Base-by-base conservation (phyloP, 2,113 vertebrate genomes). In the Dermatemys mawii region DNA sequence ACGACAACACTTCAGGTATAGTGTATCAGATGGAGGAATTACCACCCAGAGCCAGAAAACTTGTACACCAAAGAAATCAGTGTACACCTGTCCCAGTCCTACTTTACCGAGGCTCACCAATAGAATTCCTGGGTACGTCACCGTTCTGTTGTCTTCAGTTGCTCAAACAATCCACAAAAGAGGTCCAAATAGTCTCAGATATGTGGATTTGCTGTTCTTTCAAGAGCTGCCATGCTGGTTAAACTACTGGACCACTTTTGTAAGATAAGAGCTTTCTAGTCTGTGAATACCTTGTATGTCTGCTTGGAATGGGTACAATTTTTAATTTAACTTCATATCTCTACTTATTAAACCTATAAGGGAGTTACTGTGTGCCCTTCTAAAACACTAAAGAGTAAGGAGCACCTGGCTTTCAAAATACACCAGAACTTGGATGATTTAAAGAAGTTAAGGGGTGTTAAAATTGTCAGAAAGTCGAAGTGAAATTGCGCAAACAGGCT, bases 401-500 rank as follows among this genome's bases (percentile, higher is more conserved):
- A 90, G 22, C 19, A 11, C 32, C 41, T 81, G 90, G 17, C 48
- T 90, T 94, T 88, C 75, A 16, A 67, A 93, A 83, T 13, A 49
- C 6, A 21, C 81, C 80, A 88, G 92, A 75, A 82, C 46, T 55
- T 1, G 1, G 2, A 78, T 57, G 57, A 92, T 53, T 2, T 22
- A 5, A 1, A 93, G 87, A 94, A 95, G 54, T 96, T 80, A 80
- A 91, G 41, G 38, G 51, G 38, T 92, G 81, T 92, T 10, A 93
- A 93, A 94, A 93, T 48, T 87, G 86, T 46, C 73, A 90, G 70
- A 93, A 95, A 97, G 91, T 94, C 88, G 93, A 94, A 90, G 49
- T 82, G 84, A 83, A 96, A 92, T 96, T 96, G 83, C 1, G 5
- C 85, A 94, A 84, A 90, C 49, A 4, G 90, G 88, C 95, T 44